Conservation (phyloP, 1,140 invertebrate genomes). For the Babylonia areolata region DNA sequence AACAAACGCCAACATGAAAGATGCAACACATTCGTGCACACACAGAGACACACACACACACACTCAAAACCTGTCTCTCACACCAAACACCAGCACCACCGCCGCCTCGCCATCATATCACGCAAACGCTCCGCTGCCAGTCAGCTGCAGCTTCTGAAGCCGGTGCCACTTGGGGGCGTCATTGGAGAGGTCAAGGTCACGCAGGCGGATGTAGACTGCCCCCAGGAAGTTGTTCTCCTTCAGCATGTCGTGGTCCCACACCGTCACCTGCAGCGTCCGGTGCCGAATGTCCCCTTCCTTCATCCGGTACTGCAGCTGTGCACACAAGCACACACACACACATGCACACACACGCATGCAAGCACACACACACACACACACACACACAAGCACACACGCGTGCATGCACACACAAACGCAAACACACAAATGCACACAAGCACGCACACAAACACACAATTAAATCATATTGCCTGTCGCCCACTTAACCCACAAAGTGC, state of each 20-base stretch:
- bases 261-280: constrained; percentile 89
- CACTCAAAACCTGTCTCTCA: neutral
- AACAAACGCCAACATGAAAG: neutral
- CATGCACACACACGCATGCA: no score
- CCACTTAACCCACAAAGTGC: no score
- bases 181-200: constrained; percentile 83
- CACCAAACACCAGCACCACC: neutral
- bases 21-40: neutral
- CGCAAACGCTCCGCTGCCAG: constrained; percentile 38
- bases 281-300: constrained; percentile 86
- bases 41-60: neutral
- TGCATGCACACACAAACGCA: no score
- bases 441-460: no score
- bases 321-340: constrained; percentile 5
- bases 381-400: no score
- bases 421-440: no score
- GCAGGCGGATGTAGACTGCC: constrained; percentile 85
- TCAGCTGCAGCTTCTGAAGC: constrained; percentile 69
- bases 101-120: neutral
- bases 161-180: constrained; percentile 82
- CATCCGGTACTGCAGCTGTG: constrained; percentile 90
- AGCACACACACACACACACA: no score
- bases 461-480: no score
- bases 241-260: constrained; percentile 96
- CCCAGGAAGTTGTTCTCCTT: constrained; percentile 97